A percentile compares a stretch with the other conserved stretches of the same genome.
phyloP scores from a whole-genome alignment of 1,140 invertebrate species.

The Holcopasites calliopsidis region DNA sequence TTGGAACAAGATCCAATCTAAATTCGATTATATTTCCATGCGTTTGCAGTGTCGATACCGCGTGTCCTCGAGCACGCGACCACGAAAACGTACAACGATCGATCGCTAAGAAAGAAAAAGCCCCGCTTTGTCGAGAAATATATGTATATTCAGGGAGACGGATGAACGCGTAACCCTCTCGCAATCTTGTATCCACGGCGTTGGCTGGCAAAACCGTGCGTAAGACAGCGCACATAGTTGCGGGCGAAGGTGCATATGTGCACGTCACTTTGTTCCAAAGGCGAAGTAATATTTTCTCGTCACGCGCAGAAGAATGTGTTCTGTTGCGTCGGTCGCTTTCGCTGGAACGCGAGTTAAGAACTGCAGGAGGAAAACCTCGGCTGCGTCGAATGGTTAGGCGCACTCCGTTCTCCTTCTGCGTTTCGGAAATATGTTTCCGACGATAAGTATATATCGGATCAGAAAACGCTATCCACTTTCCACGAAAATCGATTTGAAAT shows the following conservation, averaged over 20 bases:
- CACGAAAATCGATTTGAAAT: background rate
- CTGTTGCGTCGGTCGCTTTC: background rate
- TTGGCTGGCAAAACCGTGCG: conserved; percentile 12
- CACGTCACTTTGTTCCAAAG: conserved; percentile 40
- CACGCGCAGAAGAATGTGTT: conserved; percentile 46
- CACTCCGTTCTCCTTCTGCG: background rate
- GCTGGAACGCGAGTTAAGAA: conserved; percentile 19
- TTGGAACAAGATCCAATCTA: conserved; percentile 33
- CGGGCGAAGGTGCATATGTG: background rate
- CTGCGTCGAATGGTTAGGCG: background rate
- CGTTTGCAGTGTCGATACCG: background rate
- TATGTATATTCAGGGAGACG: conserved; percentile 1
- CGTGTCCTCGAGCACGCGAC: background rate
- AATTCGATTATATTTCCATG: conserved; percentile 38
- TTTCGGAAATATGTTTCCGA: conserved; percentile 41
- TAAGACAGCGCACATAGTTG: background rate
- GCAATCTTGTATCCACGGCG: background rate
- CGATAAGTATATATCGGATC: background rate
- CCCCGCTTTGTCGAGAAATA: background rate
- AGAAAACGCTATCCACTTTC: conserved; percentile 9
- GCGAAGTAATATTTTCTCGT: conserved; percentile 63
- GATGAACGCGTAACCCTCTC: conserved; percentile 1
- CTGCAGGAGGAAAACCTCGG: background rate
- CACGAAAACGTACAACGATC: background rate
- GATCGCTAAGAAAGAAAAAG: background rate